Conservation (phyloP, 1,140 invertebrate genomes). For the Lasaia peninsularis region DNA sequence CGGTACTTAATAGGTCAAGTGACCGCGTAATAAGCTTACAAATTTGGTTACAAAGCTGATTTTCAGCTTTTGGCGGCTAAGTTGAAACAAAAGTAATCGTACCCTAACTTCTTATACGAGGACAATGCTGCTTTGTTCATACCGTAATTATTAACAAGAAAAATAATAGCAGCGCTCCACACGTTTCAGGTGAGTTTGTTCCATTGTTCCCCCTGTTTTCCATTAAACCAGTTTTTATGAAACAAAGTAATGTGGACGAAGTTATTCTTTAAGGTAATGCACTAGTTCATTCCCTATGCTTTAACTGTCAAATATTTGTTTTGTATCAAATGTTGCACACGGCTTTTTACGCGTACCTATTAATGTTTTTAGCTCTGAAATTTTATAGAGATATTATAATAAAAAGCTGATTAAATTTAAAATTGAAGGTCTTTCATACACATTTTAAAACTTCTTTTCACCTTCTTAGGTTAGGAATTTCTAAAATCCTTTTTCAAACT, state of each 20-base stretch:
- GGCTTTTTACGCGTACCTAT: no score
- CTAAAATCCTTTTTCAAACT: no score
- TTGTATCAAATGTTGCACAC: no score
- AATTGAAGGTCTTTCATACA: no score
- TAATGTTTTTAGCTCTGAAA: no score
- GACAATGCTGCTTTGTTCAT: slow-evolving; percentile 22
- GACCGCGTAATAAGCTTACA: not conserved
- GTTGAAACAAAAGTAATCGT: slow-evolving; percentile 9
- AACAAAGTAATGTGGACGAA: not conserved
- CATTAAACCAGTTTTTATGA: slow-evolving; percentile 12
- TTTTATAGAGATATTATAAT: no score
- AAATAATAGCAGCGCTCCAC: slow-evolving; percentile 18
- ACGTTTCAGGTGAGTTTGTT: slow-evolving; percentile 24
- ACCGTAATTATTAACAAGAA: slow-evolving; percentile 26
- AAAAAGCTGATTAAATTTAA: no score
- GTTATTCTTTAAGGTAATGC: not conserved
- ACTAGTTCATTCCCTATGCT: not conserved
- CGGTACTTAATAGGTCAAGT: not conserved
- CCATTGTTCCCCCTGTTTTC: slow-evolving; percentile 16
- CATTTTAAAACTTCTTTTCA: no score
- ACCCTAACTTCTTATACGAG: slow-evolving; percentile 11
- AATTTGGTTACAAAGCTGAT: not conserved
- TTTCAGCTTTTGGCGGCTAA: slow-evolving; percentile 16
- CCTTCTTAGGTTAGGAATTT: no score
- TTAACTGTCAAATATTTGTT: no score